Evolutionary conservation across 2,888 invertebrate species (phyloP).

Genomic region (Eustalomyia histrio): DNA sequence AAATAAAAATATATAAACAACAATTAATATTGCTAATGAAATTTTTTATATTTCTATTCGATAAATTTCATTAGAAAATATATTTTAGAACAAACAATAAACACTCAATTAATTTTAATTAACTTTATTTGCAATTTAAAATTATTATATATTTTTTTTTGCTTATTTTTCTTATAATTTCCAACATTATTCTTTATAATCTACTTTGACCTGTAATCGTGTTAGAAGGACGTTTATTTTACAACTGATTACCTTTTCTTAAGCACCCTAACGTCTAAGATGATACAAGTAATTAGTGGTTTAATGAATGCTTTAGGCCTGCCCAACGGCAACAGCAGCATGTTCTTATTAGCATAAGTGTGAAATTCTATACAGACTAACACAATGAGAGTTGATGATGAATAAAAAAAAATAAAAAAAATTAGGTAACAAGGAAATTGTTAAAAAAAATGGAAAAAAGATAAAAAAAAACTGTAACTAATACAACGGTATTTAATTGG

Average conservation of each 20-base stretch:
- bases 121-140: slow-evolving; percentile 26
- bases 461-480: no score
- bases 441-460: no score
- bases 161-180: background rate
- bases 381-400: slow-evolving; percentile 25
- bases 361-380: slow-evolving; percentile 36
- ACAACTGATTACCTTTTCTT: slow-evolving; percentile 58
- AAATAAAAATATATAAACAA: slow-evolving; percentile 6
- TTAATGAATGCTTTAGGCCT: slow-evolving; percentile 58
- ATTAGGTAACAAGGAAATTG: slow-evolving; percentile 59
- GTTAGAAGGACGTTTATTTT: slow-evolving; percentile 56
- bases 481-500: no score
- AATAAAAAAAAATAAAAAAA: slow-evolving; percentile 31
- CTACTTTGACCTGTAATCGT: slow-evolving; percentile 57
- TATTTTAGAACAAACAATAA: background rate
- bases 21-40: background rate
- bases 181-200: slow-evolving; percentile 22
- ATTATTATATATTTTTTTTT: slow-evolving; percentile 3
- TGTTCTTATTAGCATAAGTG: slow-evolving; percentile 59
- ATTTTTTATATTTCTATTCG: background rate
- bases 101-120: slow-evolving; percentile 50
- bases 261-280: slow-evolving; percentile 46
- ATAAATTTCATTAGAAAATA: slow-evolving; percentile 1
- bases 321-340: slow-evolving; percentile 34
- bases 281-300: slow-evolving; percentile 65